Evolutionary conservation across 2,113 vertebrate species (phyloP).

Genomic region (Leuciscus idus): DNA sequence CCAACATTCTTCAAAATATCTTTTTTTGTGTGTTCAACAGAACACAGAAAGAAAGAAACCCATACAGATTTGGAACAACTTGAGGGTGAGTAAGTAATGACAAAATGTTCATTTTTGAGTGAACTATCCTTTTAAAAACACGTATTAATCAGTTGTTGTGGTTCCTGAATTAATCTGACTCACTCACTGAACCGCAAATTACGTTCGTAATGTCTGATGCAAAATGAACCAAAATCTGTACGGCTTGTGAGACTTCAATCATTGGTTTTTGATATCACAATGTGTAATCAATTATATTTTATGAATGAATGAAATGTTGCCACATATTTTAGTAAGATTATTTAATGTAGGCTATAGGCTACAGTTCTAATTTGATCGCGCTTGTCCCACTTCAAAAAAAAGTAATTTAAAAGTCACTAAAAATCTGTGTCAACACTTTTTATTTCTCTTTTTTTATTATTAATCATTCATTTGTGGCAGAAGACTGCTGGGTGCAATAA

Average conservation of each 20-base stretch:
- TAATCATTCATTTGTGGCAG: not conserved
- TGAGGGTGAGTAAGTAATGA: too few relatives aligned
- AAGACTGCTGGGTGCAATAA: not conserved
- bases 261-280: not conserved
- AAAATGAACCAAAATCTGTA: not conserved
- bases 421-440: not conserved
- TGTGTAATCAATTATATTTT: not conserved
- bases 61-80: too few relatives aligned
- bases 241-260: not conserved
- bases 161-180: not conserved
- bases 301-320: not conserved
- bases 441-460: not conserved
- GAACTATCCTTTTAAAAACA: not conserved
- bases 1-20: too few relatives aligned
- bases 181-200: not conserved
- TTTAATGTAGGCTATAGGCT: not conserved
- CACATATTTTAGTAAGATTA: not conserved
- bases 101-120: too few relatives aligned
- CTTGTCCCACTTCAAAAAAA: not conserved
- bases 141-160: not conserved
- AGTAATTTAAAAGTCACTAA: not conserved
- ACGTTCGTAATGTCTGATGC: not conserved
- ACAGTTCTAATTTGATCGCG: not conserved
- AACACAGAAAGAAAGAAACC: too few relatives aligned
- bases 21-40: too few relatives aligned